phyloP scores from a whole-genome alignment of 2,113 vertebrate genomes.

The Aptenodytes patagonicus region DNA sequence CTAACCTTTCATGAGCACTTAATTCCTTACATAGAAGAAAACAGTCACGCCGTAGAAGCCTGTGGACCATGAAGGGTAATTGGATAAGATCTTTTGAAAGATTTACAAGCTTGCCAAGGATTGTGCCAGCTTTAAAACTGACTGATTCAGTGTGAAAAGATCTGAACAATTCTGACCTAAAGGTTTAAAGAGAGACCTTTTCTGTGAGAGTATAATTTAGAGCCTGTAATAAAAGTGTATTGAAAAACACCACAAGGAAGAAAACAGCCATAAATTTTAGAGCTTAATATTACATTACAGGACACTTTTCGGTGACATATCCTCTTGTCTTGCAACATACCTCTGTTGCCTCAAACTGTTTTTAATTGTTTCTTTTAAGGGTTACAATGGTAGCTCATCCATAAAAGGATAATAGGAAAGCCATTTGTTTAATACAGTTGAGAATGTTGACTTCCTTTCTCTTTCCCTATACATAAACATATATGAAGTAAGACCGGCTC shows the following conservation, averaged over 20 bases:
- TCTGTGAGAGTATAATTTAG: conserved; percentile 72
- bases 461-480: neutral
- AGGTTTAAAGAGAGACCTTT: conserved; percentile 75
- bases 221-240: conserved; percentile 68
- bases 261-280: conserved; percentile 65
- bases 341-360: neutral
- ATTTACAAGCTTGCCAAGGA: conserved; percentile 78
- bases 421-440: neutral
- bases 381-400: neutral
- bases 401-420: neutral
- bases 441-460: neutral
- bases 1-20: conserved; percentile 72
- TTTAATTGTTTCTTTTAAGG: conserved; percentile 12
- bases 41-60: conserved; percentile 55
- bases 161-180: conserved; percentile 77
- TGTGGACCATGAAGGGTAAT: conserved; percentile 78
- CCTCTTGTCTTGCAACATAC: neutral
- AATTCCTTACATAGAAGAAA: conserved; percentile 71
- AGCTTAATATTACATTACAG: conserved; percentile 62
- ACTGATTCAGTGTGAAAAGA: conserved; percentile 80
- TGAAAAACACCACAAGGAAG: conserved; percentile 70
- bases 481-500: neutral
- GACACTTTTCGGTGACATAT: neutral
- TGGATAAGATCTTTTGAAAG: conserved; percentile 79
- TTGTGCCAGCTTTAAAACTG: conserved; percentile 76